These are phyloP conservation scores for Lycaena phlaeas DNA, from an alignment of 2,888 invertebrate species.

Conservation along the genomic window DNA sequence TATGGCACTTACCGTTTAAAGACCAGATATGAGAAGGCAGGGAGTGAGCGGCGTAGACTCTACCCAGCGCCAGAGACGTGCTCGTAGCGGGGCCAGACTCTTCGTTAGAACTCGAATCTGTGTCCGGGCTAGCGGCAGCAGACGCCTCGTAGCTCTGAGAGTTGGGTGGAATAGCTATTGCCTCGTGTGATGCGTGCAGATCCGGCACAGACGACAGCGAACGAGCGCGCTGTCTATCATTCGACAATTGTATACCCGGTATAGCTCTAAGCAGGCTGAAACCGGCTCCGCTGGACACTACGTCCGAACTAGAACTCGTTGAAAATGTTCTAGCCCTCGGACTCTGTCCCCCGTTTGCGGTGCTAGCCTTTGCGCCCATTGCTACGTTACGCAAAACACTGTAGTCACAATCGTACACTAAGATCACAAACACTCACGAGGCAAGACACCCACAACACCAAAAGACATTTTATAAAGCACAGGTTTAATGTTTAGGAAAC, in stretches of 20 bases:
- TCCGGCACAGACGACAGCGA: constrained; percentile 89
- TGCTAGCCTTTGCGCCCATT: constrained; percentile 91
- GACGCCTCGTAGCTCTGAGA: constrained; percentile 76
- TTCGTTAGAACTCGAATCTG: constrained; percentile 79
- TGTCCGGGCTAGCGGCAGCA: constrained; percentile 77
- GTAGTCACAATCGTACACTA: constrained; percentile 43
- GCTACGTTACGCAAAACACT: constrained; percentile 60
- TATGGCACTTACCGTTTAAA: constrained; percentile 85
- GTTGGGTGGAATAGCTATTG: constrained; percentile 76
- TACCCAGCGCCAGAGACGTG: constrained; percentile 75
- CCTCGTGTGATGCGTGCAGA: constrained; percentile 74
- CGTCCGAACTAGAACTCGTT: constrained; percentile 79
- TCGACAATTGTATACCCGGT: constrained; percentile 81
- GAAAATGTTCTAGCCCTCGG: constrained; percentile 84
- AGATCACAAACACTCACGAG: constrained; percentile 59
- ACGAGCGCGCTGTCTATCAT: constrained; percentile 86
- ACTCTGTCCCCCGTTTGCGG: constrained; percentile 83
- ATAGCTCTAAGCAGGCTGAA: constrained; percentile 81
- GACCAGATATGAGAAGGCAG: constrained; percentile 95
- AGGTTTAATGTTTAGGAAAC: constrained; percentile 34
- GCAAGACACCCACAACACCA: constrained; percentile 54
- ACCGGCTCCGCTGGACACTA: constrained; percentile 73
- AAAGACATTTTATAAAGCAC: constrained; percentile 64
- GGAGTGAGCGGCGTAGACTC: constrained; percentile 91
- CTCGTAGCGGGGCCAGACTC: constrained; percentile 66